These are phyloP conservation scores for Ptychoptera albimana DNA, from an alignment of 2,888 invertebrate species.

Conservation along the genomic window DNA sequence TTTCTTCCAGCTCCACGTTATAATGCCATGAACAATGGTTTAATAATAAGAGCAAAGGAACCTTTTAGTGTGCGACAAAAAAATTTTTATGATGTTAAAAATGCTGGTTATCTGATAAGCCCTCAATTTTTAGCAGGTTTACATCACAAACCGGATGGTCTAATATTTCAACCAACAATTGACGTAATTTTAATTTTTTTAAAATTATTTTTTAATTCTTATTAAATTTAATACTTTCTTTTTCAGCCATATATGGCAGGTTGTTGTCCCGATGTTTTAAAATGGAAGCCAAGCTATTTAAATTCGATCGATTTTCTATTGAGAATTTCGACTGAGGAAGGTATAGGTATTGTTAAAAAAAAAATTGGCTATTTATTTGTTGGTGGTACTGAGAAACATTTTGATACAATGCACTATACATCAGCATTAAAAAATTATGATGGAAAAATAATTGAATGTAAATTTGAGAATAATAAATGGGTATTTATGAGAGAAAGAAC, in stretches of 20 bases:
- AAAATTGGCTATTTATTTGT: constrained; percentile 68
- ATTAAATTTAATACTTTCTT: constrained; percentile 6
- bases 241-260: constrained; percentile 70
- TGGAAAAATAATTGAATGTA: constrained; percentile 94
- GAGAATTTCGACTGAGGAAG: constrained; percentile 56
- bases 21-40: constrained; percentile 58
- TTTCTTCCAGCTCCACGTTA: constrained; percentile 42
- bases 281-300: constrained; percentile 91
- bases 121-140: constrained; percentile 75
- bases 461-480: constrained; percentile 68
- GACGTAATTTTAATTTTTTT: constrained; percentile 36
- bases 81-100: constrained; percentile 75
- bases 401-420: constrained; percentile 58
- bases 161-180: constrained; percentile 88
- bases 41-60: constrained; percentile 58
- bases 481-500: constrained; percentile 87
- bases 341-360: constrained; percentile 48
- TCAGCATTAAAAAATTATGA: constrained; percentile 64
- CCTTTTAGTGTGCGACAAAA: constrained; percentile 85
- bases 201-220: not conserved
- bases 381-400: constrained; percentile 50
- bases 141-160: constrained; percentile 90
- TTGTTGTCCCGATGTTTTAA: constrained; percentile 67
- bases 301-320: constrained; percentile 95
- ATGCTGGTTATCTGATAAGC: constrained; percentile 51